phyloP scores from a whole-genome alignment of 2,797 vertebrate genomes.

The Urophycis tenuis region DNA sequence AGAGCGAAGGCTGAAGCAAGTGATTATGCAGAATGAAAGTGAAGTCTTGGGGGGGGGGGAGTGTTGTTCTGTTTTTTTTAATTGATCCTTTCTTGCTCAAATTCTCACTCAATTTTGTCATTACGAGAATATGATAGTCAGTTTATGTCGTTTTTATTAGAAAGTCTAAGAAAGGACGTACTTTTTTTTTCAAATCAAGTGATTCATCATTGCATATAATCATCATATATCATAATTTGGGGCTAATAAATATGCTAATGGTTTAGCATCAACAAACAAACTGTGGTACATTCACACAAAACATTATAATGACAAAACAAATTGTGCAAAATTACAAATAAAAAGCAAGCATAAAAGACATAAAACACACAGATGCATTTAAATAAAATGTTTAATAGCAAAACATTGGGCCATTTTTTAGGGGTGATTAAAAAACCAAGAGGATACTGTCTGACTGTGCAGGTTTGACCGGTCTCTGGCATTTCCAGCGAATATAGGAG shows the following conservation, averaged over 20 bases:
- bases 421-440: background rate
- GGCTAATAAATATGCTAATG: background rate
- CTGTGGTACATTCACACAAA: background rate
- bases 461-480: background rate
- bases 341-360: background rate
- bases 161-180: background rate
- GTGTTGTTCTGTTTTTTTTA: no score
- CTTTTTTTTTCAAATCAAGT: background rate
- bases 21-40: background rate
- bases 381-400: background rate
- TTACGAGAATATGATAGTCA: background rate
- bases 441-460: background rate
- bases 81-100: background rate
- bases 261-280: background rate
- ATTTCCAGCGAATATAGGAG: background rate
- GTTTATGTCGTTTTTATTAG: background rate
- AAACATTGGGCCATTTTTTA: background rate
- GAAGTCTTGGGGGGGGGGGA: background rate
- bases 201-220: background rate
- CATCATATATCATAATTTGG: background rate
- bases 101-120: background rate
- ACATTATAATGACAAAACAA: background rate
- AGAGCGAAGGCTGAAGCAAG: background rate
- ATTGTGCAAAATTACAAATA: background rate
- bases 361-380: background rate